Evolutionary conservation across 2,888 invertebrate genomes (phyloP).

Genomic region (Tenthredo notha): DNA sequence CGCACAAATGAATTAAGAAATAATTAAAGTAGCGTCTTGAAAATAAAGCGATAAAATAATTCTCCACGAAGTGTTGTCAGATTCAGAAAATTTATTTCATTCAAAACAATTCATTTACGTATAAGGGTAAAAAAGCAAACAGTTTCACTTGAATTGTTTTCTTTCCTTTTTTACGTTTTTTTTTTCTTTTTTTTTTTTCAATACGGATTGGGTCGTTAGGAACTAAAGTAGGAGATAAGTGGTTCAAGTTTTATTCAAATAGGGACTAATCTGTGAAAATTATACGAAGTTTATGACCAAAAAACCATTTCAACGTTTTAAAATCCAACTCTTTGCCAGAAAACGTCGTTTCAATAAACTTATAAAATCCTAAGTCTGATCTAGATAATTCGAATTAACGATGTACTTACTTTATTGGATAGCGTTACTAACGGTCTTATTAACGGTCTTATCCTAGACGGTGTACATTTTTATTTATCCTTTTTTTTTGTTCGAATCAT

Average conservation of each 20-base stretch:
- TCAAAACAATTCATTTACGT: background rate
- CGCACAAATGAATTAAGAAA: background rate
- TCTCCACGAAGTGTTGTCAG: background rate
- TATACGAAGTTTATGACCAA: background rate
- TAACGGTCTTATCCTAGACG: too few relatives aligned
- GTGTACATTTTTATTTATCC: background rate
- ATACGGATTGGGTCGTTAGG: background rate
- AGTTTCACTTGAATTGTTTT: background rate
- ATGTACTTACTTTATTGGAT: background rate
- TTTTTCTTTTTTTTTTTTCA: background rate
- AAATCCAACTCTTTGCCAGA: background rate
- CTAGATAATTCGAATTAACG: background rate
- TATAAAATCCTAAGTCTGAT: background rate
- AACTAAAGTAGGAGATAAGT: background rate
- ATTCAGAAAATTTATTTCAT: background rate
- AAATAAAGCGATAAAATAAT: background rate
- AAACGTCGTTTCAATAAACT: background rate
- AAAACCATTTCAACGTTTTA: background rate
- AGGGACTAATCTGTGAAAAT: background rate
- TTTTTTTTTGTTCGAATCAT: background rate
- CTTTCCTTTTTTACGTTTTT: too few relatives aligned
- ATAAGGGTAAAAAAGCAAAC: background rate
- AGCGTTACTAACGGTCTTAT: too few relatives aligned
- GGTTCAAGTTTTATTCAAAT: constrained; percentile 6
- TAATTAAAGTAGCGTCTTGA: background rate